Conservation (phyloP, 2,113 vertebrate genomes). For the Parotia lawesii region DNA sequence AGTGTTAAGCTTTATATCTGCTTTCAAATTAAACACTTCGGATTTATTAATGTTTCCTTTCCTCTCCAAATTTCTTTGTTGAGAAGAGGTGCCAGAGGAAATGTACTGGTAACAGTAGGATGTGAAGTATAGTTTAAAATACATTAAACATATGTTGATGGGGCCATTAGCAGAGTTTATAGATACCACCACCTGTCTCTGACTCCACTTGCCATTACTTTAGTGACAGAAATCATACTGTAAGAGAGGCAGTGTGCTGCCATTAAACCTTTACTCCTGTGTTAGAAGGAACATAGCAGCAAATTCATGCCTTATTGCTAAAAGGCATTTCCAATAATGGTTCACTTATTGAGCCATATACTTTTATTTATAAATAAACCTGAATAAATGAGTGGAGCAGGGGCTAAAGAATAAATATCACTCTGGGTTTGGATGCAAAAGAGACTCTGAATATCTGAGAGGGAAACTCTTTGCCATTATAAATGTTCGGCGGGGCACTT, state of each 20-base stretch:
- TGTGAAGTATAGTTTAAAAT: conserved; percentile 70
- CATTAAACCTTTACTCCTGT: conserved; percentile 67
- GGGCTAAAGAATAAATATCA: conserved; percentile 17
- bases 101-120: conserved; percentile 80
- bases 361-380: conserved; percentile 22
- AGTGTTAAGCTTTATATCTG: conserved; percentile 73
- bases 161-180: conserved; percentile 72
- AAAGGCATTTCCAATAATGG: background rate
- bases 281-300: conserved; percentile 46
- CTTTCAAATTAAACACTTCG: conserved; percentile 76
- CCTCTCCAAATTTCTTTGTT: conserved; percentile 84
- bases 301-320: conserved; percentile 29
- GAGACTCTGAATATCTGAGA: background rate
- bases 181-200: conserved; percentile 77
- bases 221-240: conserved; percentile 66
- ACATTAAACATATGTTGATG: conserved; percentile 75
- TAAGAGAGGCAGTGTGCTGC: conserved; percentile 10
- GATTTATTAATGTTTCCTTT: conserved; percentile 81
- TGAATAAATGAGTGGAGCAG: background rate
- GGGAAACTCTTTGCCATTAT: background rate
- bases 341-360: background rate
- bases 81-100: conserved; percentile 72
- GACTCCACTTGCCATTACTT: conserved; percentile 68
- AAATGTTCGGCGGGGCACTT: background rate
- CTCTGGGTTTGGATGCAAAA: background rate